Percentiles rank a stretch among this genome's conserved stretches.
phyloP scores from a whole-genome alignment of 2,797 vertebrate genomes.

The Acomys russatus region DNA sequence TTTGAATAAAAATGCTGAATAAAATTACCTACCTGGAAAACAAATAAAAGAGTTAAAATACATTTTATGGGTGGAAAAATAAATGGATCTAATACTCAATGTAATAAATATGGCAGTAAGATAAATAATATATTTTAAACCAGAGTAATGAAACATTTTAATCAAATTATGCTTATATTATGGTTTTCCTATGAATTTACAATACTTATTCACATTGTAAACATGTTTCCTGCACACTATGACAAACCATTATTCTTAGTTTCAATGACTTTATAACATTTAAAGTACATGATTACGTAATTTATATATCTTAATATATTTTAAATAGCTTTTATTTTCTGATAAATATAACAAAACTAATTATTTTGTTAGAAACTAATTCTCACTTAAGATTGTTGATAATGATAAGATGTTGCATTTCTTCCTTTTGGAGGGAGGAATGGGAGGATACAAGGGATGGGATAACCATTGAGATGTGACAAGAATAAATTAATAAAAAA shows the following conservation, averaged over 20 bases:
- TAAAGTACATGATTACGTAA: constrained; percentile 14
- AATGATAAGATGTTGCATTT: not conserved
- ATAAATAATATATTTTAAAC: not conserved
- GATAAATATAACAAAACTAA: not conserved
- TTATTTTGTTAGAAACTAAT: not conserved
- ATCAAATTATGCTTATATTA: not conserved
- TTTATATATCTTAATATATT: not conserved
- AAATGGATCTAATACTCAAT: not conserved
- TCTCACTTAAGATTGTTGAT: not conserved
- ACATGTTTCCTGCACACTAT: not conserved
- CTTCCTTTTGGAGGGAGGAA: not conserved
- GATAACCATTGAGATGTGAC: too few relatives aligned
- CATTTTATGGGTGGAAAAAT: not conserved
- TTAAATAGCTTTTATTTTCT: not conserved
- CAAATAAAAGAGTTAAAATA: constrained; percentile 22
- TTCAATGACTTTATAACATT: not conserved
- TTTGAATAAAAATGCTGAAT: constrained; percentile 1
- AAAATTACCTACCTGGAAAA: constrained; percentile 6
- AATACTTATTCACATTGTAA: not conserved
- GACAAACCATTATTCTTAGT: not conserved
- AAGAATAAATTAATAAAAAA: too few relatives aligned
- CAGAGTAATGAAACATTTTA: not conserved
- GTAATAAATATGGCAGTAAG: not conserved
- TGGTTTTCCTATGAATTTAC: not conserved
- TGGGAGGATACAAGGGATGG: too few relatives aligned